These are phyloP conservation scores for Acrobasis suavella DNA, from an alignment of 2,888 invertebrate genomes.

Conservation along the genomic window DNA sequence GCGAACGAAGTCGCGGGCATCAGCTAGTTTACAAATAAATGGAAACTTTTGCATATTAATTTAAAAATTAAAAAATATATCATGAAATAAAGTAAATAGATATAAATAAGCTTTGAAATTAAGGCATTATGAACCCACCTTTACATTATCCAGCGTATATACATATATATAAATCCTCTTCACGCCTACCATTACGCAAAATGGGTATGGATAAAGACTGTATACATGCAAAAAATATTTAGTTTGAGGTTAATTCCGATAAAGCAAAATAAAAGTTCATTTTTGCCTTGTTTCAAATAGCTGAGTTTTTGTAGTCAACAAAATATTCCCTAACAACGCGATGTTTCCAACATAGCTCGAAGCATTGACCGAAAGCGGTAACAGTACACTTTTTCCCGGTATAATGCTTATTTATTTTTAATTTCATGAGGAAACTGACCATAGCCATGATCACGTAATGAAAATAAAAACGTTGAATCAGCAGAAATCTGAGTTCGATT, in stretches of 20 bases:
- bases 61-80: too few relatives aligned
- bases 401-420: constrained; percentile 7
- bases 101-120: too few relatives aligned
- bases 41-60: too few relatives aligned
- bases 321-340: neutral
- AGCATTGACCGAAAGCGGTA: neutral
- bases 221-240: neutral
- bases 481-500: constrained; percentile 11
- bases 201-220: too few relatives aligned
- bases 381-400: neutral
- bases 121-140: too few relatives aligned
- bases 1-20: too few relatives aligned
- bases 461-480: neutral
- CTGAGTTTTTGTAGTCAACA: neutral
- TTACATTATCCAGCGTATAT: too few relatives aligned
- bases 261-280: neutral
- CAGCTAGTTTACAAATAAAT: too few relatives aligned
- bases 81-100: too few relatives aligned
- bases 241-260: neutral
- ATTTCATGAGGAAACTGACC: neutral
- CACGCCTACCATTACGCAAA: too few relatives aligned
- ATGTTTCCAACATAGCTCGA: constrained; percentile 7
- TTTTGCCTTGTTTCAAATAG: neutral
- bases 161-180: too few relatives aligned
- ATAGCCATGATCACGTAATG: neutral